Evolutionary conservation across 2,888 invertebrate species (phyloP), one percentile per base, ranked within the genome.

Genomic region (Lacanobia oleracea): DNA sequence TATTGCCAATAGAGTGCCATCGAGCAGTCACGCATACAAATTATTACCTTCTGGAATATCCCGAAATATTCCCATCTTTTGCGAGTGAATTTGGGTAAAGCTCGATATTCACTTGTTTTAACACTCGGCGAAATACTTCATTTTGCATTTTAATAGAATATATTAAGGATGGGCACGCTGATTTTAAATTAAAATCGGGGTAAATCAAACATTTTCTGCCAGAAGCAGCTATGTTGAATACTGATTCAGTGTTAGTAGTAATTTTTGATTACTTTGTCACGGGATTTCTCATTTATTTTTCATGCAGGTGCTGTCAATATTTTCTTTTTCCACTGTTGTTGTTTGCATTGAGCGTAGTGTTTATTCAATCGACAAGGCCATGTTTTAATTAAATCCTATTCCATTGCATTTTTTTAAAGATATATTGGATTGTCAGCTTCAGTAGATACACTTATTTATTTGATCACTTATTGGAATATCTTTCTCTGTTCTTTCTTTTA

Each of bases 1-100:
- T 92, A 93, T 93, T 91, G 91, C 86, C 82, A 82, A 86, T 84
- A 78, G 85, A 85, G 82, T 81, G 78, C 80, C 70, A 72, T 76
- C 67, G 67, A 72, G 70, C 78, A 75, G 70, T 77, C 86, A 83
- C 83, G 85, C 79, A 83, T 85, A 75, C 77, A 87, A 84, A 84
- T 86, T 79, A 87, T 82, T 75, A 75, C 79, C 70, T 78, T 69
- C 68, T 73, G 57, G 67, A 79, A 80, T 74, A 79, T 66, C 79
- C 43, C 33, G 57, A 69, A 84, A 86, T 75, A 75, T 73, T 73
- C 51, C 70, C 70, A 75, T 76, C 69, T 79, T 83, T 71, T 67
- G 56, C 59, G 64, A 78, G 67, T 62, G 72, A 87, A 80, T 82
- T 79, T 78, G 62, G 68, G 51, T 7, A 70, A 67, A 75, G 62